phyloP scores from a whole-genome alignment of 2,888 invertebrate species.

The Drosophila macrospina region DNA sequence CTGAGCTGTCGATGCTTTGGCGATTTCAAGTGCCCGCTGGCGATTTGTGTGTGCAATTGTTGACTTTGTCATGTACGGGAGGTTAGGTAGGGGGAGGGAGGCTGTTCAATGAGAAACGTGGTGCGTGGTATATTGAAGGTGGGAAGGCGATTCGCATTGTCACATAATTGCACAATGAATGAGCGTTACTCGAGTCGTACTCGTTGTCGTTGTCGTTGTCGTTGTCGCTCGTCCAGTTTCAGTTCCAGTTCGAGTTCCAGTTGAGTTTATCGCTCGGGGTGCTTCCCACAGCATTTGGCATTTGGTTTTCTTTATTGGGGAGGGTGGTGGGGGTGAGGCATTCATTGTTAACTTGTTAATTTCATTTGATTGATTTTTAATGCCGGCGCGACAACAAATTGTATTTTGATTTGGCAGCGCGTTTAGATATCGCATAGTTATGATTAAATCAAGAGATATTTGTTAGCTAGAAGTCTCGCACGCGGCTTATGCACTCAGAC shows the following conservation, averaged over 20 bases:
- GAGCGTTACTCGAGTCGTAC: slow-evolving; percentile 23
- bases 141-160: slow-evolving; percentile 46
- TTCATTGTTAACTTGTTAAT: slow-evolving; percentile 82
- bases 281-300: slow-evolving; percentile 67
- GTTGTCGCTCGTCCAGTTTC: slow-evolving; percentile 18
- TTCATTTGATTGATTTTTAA: slow-evolving; percentile 83
- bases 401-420: slow-evolving; percentile 39
- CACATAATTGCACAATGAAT: slow-evolving; percentile 74
- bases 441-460: slow-evolving; percentile 71
- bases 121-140: slow-evolving; percentile 13
- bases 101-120: slow-evolving; percentile 19
- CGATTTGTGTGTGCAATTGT: slow-evolving; percentile 37
- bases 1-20: slow-evolving; percentile 5
- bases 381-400: slow-evolving; percentile 62
- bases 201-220: slow-evolving; percentile 1
- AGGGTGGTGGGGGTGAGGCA: background rate
- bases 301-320: background rate
- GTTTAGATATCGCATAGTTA: slow-evolving; percentile 65
- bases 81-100: background rate
- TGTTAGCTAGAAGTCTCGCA: slow-evolving; percentile 52
- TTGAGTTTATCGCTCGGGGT: slow-evolving; percentile 59
- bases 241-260: slow-evolving; percentile 24
- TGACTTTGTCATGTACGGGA: slow-evolving; percentile 45
- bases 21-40: slow-evolving; percentile 51
- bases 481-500: slow-evolving; percentile 71